Evolutionary conservation across 2,797 vertebrate species (phyloP).

Genomic region (Labroides dimidiatus): DNA sequence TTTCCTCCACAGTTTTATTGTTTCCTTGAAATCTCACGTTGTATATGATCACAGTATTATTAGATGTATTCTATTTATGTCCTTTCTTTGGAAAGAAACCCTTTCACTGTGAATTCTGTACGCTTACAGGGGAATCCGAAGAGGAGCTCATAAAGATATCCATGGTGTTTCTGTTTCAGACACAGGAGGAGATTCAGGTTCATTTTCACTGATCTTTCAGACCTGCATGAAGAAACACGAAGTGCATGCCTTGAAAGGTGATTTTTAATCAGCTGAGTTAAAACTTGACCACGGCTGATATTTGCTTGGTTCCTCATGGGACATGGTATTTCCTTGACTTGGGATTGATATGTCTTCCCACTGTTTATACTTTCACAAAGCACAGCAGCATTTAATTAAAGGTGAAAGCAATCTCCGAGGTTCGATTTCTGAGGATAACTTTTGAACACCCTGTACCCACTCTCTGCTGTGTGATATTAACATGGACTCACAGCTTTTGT

Average conservation of each 20-base stretch:
- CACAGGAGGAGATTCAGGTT: no score
- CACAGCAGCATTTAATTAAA: slow-evolving; percentile 79
- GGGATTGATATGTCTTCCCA: slow-evolving; percentile 58
- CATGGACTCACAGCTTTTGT: slow-evolving; percentile 14
- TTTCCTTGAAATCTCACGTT: no score
- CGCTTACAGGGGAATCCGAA: no score
- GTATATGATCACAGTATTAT: no score
- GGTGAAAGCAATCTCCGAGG: slow-evolving; percentile 68
- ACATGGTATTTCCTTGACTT: slow-evolving; percentile 72
- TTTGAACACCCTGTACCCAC: slow-evolving; percentile 19
- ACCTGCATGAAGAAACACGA: not conserved
- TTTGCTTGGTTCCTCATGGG: slow-evolving; percentile 65
- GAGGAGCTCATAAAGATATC: no score
- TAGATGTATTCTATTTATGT: no score
- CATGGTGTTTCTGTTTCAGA: no score
- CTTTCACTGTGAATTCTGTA: no score
- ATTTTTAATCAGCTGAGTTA: slow-evolving; percentile 48
- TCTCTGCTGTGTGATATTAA: slow-evolving; percentile 42
- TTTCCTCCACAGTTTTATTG: no score
- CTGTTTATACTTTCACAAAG: slow-evolving; percentile 61
- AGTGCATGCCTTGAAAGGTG: not conserved
- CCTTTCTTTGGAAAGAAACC: no score
- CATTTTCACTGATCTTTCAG: no score
- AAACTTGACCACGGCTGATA: slow-evolving; percentile 67
- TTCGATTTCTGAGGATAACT: slow-evolving; percentile 29